Percentiles rank a stretch among this genome's conserved stretches.
Conservation (phyloP, 2,113 vertebrate genomes). For the Rhynchomys soricoides region DNA sequence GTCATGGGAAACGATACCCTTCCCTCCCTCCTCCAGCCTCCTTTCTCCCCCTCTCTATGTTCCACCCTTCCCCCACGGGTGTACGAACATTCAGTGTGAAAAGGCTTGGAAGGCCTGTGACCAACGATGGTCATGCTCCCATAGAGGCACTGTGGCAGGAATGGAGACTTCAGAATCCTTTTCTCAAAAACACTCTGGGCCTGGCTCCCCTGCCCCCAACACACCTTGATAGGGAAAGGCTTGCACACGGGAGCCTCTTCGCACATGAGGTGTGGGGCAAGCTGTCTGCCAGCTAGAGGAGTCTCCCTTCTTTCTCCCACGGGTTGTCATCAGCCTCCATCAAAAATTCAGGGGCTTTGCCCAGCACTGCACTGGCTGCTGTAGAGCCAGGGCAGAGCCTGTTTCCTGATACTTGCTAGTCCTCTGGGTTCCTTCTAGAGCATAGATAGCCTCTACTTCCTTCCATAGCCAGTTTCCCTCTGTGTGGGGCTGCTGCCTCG, state of each 20-base stretch:
- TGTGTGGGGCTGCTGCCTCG: neutral
- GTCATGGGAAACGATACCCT: neutral
- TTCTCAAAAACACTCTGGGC: neutral
- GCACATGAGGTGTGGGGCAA: fast-evolving
- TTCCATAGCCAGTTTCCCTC: neutral
- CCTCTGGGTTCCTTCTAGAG: neutral
- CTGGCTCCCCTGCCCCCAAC: neutral
- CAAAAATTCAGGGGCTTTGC: neutral
- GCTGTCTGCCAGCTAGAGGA: neutral
- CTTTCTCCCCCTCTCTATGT: neutral
- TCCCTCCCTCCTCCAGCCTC: neutral
- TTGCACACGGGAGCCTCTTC: neutral
- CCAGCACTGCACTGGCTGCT: neutral
- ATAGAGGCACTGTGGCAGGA: neutral
- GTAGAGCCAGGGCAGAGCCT: neutral
- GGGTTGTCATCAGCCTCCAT: neutral
- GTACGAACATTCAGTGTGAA: fast-evolving
- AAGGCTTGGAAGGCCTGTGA: neutral
- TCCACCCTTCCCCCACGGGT: neutral
- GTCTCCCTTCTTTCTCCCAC: neutral
- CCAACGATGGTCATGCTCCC: neutral
- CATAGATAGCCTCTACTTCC: neutral
- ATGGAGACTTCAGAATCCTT: neutral
- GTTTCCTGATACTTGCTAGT: neutral
- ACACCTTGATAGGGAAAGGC: neutral